These are phyloP conservation scores for Oophaga sylvatica DNA, from an alignment of 2,797 vertebrate genomes.

Conservation along the genomic window DNA sequence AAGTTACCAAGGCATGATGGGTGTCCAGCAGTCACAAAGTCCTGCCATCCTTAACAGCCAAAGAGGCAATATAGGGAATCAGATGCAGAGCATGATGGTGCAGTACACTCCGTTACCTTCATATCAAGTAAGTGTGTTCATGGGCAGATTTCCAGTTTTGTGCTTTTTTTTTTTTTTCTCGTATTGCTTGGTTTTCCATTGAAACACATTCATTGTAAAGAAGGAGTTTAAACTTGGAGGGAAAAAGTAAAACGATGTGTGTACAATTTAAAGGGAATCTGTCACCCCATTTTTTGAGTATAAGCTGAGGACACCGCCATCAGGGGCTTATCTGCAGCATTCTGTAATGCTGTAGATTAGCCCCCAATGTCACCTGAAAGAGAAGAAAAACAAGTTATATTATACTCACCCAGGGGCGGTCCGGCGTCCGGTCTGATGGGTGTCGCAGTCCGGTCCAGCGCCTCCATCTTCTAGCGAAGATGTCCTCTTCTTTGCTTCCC, in stretches of 20 bases:
- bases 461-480: too few relatives aligned
- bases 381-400: too few relatives aligned
- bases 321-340: too few relatives aligned
- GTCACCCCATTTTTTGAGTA: too few relatives aligned
- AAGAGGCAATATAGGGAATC: constrained; percentile 84
- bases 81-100: constrained; percentile 97
- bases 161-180: background rate
- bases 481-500: too few relatives aligned
- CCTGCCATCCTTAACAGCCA: constrained; percentile 87
- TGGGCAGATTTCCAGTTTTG: background rate
- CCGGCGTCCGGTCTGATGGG: too few relatives aligned
- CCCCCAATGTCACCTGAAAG: too few relatives aligned
- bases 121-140: constrained; percentile 84
- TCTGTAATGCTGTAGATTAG: too few relatives aligned
- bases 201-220: background rate
- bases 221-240: background rate
- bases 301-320: too few relatives aligned
- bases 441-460: too few relatives aligned
- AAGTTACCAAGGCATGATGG: constrained; percentile 91
- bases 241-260: background rate
- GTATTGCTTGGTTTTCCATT: background rate
- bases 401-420: too few relatives aligned
- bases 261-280: too few relatives aligned
- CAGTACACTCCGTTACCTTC: constrained; percentile 96
- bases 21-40: constrained; percentile 92